Base-by-base conservation (phyloP, 2,797 vertebrate genomes). In the Periophthalmus magnuspinnatus region DNA sequence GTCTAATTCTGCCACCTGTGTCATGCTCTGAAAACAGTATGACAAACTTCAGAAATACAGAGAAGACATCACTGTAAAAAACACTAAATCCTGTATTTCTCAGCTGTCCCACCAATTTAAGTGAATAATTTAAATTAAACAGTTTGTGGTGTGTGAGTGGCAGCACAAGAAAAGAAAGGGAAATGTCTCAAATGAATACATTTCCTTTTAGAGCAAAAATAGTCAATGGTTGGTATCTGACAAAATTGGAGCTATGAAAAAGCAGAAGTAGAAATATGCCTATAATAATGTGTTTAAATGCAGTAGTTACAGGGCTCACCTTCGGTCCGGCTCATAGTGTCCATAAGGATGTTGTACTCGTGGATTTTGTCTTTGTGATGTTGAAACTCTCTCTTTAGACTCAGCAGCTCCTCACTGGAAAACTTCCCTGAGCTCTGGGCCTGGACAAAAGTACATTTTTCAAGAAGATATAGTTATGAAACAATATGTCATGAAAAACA, bases 281-380 rank as follows among this genome's bases (percentile, higher is more conserved):
- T 28, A 5, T 64, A 32, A 61, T 22, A n/a, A 47, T 17, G 5
- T 47, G 13, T 63, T 50, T 56, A 62, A 61, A 71, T 64, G 24
- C 32, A 4, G 13, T 47, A 57, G 32, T 72, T 4, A 36, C 1
- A 1, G 1, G 3, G 58, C 83, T 84, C 83, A 98, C 97, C 97
- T 93, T 97, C 97, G 0, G 95, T 94, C 74, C 96, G 91, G 92
- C 94, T 96, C 84, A 98, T 90, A 0, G 96, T 94, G 61, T 97
- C 97, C 83, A 98, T 93, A 33, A 99, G 90, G 63, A 97, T 93
- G 45, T 94, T 96, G 81, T 99, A 99, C 84, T 99, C 97, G 0
- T 66, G 93, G 55, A 95, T 90, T 82, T 98, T 98, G 83, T 98
- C 97, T 74, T 92, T 95, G 86, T 99, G 96, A 85, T 99, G 97